Percentiles rank a stretch among this genome's conserved stretches.
Evolutionary conservation across 64 coral and sea anemone species (phyloP).

Genomic region (Montipora capricornis): DNA sequence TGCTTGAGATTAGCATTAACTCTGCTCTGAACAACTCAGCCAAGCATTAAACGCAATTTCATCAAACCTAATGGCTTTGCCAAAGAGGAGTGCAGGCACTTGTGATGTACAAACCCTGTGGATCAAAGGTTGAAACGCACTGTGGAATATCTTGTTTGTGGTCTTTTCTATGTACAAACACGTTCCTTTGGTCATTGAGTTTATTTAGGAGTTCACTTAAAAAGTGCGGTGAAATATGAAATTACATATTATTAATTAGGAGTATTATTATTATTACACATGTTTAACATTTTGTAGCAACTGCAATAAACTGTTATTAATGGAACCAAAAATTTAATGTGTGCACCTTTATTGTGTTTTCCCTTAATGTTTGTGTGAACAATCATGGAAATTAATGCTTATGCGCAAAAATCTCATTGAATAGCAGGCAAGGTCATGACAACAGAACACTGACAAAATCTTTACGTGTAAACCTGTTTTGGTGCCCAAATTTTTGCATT

Average conservation of each 20-base stretch:
- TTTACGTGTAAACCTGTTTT: no score
- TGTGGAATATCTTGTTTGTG: neutral
- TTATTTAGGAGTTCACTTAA: conserved; percentile 12
- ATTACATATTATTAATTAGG: neutral
- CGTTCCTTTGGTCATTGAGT: neutral
- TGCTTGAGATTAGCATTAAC: no score
- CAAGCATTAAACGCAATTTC: no score
- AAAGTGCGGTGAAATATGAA: conserved; percentile 1
- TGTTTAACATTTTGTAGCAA: conserved; percentile 24
- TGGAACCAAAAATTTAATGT: neutral
- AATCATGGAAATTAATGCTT: no score
- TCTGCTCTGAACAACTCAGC: no score
- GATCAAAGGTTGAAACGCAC: neutral
- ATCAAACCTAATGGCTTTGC: no score
- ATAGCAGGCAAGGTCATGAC: no score
- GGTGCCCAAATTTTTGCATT: no score
- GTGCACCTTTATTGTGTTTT: neutral
- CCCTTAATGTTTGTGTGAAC: no score
- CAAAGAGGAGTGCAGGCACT: neutral
- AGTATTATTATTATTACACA: neutral
- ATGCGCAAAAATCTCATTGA: no score
- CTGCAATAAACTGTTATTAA: conserved; percentile 59
- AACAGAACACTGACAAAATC: no score
- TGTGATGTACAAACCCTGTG: neutral
- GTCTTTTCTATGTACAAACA: neutral